Evolutionary conservation across 1,140 invertebrate genomes (phyloP).

Genomic region (Sycobia sp.): DNA sequence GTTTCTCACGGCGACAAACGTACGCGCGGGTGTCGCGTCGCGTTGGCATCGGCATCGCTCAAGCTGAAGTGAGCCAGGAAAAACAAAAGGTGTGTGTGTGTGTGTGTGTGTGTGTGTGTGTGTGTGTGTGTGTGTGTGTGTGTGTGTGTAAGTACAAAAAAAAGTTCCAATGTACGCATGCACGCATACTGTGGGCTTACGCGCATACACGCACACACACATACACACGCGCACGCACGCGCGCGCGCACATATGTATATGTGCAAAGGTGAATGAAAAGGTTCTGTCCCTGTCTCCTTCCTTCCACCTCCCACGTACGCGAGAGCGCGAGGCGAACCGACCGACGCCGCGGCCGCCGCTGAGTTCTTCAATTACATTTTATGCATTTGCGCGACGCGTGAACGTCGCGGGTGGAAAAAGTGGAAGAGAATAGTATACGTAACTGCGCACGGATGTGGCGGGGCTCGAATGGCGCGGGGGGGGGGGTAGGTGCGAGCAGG

Average conservation of each 20-base stretch:
- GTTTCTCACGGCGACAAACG: conserved; percentile 24
- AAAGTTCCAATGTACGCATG: not conserved
- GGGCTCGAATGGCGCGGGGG: no score
- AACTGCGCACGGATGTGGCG: no score
- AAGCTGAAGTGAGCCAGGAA: conserved; percentile 1
- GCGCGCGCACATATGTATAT: not conserved
- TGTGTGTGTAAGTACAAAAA: no score
- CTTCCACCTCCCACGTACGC: no score
- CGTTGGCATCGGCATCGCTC: not conserved
- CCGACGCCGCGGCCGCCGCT: not conserved
- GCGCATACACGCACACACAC: not conserved
- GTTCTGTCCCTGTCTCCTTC: no score
- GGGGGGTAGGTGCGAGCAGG: no score
- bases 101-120: no score
- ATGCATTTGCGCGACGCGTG: conserved; percentile 34
- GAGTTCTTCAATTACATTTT: conserved; percentile 34
- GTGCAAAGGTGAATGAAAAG: conserved; percentile 26
- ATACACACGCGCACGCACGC: not conserved
- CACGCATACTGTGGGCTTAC: no score
- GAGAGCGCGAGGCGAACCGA: no score
- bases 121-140: no score
- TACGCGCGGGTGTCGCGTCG: not conserved
- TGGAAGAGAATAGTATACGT: no score
- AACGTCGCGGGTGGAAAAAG: conserved; percentile 26
- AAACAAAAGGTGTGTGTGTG: no score